Evolutionary conservation across 1,140 invertebrate genomes (phyloP).

Genomic region (Eufriesea mexicana): DNA sequence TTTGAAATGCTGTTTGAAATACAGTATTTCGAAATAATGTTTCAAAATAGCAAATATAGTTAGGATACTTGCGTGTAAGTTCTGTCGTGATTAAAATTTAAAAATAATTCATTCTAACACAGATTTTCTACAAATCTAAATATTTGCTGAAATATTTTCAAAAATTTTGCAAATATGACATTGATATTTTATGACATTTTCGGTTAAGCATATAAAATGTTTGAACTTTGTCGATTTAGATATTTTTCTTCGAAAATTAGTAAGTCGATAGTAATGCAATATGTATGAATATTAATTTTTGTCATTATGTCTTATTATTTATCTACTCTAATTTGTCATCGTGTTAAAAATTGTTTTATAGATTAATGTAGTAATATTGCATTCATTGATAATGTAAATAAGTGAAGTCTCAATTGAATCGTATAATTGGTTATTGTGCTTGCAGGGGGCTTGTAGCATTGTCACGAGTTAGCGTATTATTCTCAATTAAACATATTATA

Average conservation of each 20-base stretch:
- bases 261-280: neutral
- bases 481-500: conserved; percentile 3
- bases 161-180: neutral
- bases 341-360: neutral
- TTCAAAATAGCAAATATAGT: neutral
- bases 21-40: neutral
- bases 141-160: neutral
- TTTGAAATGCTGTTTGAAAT: neutral
- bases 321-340: neutral
- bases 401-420: conserved; percentile 23
- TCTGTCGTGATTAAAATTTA: neutral
- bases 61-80: neutral
- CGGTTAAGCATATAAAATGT: neutral
- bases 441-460: neutral
- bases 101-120: neutral
- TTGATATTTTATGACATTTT: neutral
- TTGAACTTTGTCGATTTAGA: neutral
- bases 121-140: neutral
- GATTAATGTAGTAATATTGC: neutral
- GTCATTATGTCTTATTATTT: neutral
- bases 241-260: neutral
- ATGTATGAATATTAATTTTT: neutral
- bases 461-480: conserved; percentile 7
- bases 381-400: conserved; percentile 29
- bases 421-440: conserved; percentile 11